A percentile compares a stretch with the other conserved stretches of the same genome.
These are phyloP conservation scores for Oncorhynchus kisutch DNA, from an alignment of 2,113 vertebrate genomes.

Conservation along the genomic window DNA sequence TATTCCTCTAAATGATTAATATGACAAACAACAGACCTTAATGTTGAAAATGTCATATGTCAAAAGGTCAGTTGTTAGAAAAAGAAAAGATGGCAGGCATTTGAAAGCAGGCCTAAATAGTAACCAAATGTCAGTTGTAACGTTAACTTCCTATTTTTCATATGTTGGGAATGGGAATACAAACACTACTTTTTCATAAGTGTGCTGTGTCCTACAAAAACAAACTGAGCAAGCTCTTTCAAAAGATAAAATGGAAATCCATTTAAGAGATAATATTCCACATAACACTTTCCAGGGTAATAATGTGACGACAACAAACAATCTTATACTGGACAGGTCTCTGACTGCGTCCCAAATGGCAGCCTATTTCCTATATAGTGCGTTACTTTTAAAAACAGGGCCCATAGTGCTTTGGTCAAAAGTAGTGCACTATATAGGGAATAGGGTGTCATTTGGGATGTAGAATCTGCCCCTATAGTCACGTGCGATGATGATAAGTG, in stretches of 20 bases:
- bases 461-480: too few species aligned
- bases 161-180: background rate
- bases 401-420: too few species aligned
- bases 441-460: too few species aligned
- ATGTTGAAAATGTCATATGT: background rate
- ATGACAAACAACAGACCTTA: background rate
- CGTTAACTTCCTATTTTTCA: background rate
- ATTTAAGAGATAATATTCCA: background rate
- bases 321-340: background rate
- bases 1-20: background rate
- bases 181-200: background rate
- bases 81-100: background rate
- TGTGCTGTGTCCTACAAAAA: background rate
- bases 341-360: too few species aligned
- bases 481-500: background rate
- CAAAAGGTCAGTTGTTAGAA: background rate
- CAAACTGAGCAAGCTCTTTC: too few species aligned
- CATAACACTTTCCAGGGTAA: background rate
- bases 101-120: too few species aligned
- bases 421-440: too few species aligned
- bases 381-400: too few species aligned
- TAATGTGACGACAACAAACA: background rate
- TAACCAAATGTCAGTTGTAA: background rate
- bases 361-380: too few species aligned
- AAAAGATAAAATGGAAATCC: background rate